phyloP scores from a whole-genome alignment of 2,797 vertebrate genomes.

The Fistularia tabacaria region DNA sequence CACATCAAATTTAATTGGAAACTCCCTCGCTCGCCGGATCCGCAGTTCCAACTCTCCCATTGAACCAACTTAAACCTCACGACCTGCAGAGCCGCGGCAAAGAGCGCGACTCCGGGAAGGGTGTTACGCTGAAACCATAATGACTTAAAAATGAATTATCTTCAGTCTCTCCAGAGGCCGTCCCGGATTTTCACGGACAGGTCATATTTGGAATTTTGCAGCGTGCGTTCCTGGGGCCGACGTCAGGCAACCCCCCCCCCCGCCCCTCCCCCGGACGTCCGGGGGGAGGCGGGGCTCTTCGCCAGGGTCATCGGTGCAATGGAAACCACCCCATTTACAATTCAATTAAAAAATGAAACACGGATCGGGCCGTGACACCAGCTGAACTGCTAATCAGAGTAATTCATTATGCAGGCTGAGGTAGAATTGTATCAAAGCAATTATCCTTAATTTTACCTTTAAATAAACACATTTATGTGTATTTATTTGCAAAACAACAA shows the following conservation, averaged over 20 bases:
- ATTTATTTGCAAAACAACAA: slow-evolving; percentile 33
- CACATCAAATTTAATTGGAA: slow-evolving; percentile 67
- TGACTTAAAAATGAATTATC: slow-evolving; percentile 58
- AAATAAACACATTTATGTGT: slow-evolving; percentile 25
- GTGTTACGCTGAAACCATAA: slow-evolving; percentile 33
- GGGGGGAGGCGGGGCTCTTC: background rate
- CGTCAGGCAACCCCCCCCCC: too few relatives aligned
- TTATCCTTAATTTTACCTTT: slow-evolving; percentile 48
- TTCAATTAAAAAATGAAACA: slow-evolving; percentile 60
- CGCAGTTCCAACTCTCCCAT: slow-evolving; percentile 37
- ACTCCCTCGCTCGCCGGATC: slow-evolving; percentile 55
- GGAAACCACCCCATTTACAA: slow-evolving; percentile 50
- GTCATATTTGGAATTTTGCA: too few relatives aligned
- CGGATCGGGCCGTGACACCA: slow-evolving; percentile 53
- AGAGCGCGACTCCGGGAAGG: slow-evolving; percentile 13
- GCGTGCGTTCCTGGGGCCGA: too few relatives aligned
- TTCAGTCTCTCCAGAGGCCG: slow-evolving; percentile 28
- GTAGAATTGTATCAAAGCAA: slow-evolving; percentile 42
- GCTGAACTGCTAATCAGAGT: slow-evolving; percentile 55
- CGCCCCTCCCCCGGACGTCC: too few relatives aligned
- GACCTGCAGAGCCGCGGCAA: too few relatives aligned
- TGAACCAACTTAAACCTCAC: slow-evolving; percentile 60
- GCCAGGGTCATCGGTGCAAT: slow-evolving; percentile 16
- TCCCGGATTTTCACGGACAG: slow-evolving; percentile 9
- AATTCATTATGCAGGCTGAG: slow-evolving; percentile 54